Evolutionary conservation across 1,140 invertebrate genomes (phyloP), one percentile per base, ranked within the genome.

Genomic region (Caerostris extrusa): DNA sequence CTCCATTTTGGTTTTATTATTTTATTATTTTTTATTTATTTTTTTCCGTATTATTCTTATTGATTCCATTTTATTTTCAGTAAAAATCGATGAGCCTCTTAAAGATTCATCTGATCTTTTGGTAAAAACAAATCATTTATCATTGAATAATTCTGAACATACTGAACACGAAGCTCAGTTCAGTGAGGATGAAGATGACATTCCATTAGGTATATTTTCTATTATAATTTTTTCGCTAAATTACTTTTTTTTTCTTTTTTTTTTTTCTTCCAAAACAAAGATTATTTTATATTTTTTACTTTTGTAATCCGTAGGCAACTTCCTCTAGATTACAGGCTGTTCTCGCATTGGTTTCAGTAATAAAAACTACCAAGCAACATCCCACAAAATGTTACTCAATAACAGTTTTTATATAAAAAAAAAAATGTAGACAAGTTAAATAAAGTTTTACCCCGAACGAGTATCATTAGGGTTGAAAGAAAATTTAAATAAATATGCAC

Each of bases 161-260:
- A 96, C 96, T 94, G 96, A 96, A 94, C 96, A 97, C 81, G 96
- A 97, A 77, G 96, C 96, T 64, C 96, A 96, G 88, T 95, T 96
- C 95, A 96, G 98, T 94, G 98, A 98, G 56, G 98, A 99, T 89
- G 96, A 96, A 95, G 98, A 98, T 95, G 98, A 98, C 95, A 97
- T 98, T 93, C 98, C 98, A 61, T 95, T 98, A 60, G 97, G 97
- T 90, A 97, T 93, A 93, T 85, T 88, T 93, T 93, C 55, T 87
- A 55, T 88, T 86, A 60, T 89, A 67, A 56, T 69, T 89, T 50
- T 88, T 50, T 67, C 97, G 12, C 71, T 57, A 60, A 19, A 87
- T 19, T 57, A 14, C 19, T 19, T 5, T 19, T 77, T 50, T 55
- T 71, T 8, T 81, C 12, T 17, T 50, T 69, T 56, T 14, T 93